Evolutionary conservation across 2,888 invertebrate genomes (phyloP), one percentile per base, ranked within the genome.

Genomic region (Autographa pulchrina): DNA sequence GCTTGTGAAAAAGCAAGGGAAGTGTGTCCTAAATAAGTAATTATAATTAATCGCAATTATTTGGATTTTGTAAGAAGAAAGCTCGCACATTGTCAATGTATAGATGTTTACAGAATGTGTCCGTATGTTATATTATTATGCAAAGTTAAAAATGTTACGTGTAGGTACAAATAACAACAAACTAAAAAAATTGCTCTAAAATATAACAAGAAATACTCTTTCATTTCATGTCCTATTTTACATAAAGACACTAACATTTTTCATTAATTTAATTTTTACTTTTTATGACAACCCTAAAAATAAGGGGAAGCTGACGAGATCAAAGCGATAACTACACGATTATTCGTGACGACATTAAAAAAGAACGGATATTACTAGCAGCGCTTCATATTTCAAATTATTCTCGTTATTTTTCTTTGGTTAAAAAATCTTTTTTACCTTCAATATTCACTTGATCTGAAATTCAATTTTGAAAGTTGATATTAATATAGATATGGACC

Each of bases 281-380:
- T 32, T 59, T 32, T 32, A 31, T 32, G 25, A 9, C 48, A 68
- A 16, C 68, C 68, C 78, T 58, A 18, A 62, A 25, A 3, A 35
- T 20, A 59, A 2, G 41, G 20, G 56, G 65, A 76, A 66, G 48
- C 65, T 48, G 41, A 65, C 59, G 52, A 80, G 72, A 80, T 72
- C 68, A 65, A 78, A 80, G 65, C 41, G 62, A 80, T 72, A 69
- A 35, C 64, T n/a, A 52, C 64, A 32, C 58, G 60, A 75, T 78
- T 72, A 79, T 32, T 35, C 20, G 18, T 6, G 3, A 18, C 63
- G 65, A 65, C 58, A 62, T 71, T 68, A 54, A 67, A n/a, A 79
- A 52, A 20, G 20, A 66, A 62, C 80, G 80, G 76, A 78, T 72
- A 78, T 78, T 80, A 72, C 68, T 65, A 65, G n/a, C 56, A 9